These are phyloP conservation scores for Kobus ellipsiprymnus DNA, from an alignment of 2,113 vertebrate genomes.

Conservation along the genomic window DNA sequence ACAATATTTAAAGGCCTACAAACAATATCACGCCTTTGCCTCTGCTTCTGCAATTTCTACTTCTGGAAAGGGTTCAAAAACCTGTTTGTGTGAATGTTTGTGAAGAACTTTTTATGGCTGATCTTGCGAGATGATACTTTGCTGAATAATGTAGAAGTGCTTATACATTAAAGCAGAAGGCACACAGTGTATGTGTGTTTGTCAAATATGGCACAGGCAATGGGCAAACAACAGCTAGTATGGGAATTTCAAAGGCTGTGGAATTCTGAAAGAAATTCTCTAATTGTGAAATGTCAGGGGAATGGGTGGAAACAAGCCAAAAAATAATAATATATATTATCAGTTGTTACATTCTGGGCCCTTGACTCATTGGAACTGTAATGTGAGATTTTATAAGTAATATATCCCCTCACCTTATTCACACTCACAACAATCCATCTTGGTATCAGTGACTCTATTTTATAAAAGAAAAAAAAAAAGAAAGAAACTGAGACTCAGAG, in stretches of 20 bases:
- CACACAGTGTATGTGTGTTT: neutral
- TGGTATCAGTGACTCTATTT: neutral
- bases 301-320: neutral
- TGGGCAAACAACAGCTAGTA: neutral
- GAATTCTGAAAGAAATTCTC: neutral
- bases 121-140: slow-evolving; percentile 47
- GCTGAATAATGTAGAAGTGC: slow-evolving; percentile 53
- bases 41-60: slow-evolving; percentile 65
- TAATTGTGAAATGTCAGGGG: neutral
- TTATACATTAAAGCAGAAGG: slow-evolving; percentile 36
- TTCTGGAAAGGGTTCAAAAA: slow-evolving; percentile 72
- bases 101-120: slow-evolving; percentile 64
- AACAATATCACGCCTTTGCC: slow-evolving; percentile 66
- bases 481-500: neutral
- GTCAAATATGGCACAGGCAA: neutral
- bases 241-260: neutral
- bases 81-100: slow-evolving; percentile 59
- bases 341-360: neutral
- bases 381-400: neutral
- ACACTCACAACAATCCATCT: neutral
- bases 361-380: neutral
- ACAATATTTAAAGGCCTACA: slow-evolving; percentile 62
- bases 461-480: slow-evolving; percentile 9
- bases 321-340: no score
- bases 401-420: neutral